Percentiles rank a stretch among this genome's conserved stretches.
phyloP scores from a whole-genome alignment of 2,113 vertebrate species.

The Stegostoma tigrinum region DNA sequence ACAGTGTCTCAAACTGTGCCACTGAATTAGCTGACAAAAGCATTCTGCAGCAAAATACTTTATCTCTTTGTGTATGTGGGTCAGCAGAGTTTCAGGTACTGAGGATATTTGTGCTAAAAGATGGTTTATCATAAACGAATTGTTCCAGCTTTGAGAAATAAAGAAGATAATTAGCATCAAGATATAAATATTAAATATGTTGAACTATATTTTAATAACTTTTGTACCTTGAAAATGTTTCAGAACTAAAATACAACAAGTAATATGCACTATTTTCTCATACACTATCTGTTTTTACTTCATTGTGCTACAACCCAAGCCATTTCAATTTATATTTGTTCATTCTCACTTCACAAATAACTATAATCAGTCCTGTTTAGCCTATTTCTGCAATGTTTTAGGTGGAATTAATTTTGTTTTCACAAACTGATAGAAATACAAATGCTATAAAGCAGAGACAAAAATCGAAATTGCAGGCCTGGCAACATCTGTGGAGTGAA shows the following conservation, averaged over 20 bases:
- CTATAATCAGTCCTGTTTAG: neutral
- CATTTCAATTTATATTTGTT: neutral
- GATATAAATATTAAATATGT: neutral
- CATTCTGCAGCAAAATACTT: neutral
- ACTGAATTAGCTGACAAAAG: neutral
- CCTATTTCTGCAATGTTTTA: neutral
- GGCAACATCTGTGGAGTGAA: no score
- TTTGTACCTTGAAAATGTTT: neutral
- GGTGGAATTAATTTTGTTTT: neutral
- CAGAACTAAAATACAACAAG: neutral
- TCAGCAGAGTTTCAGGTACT: neutral
- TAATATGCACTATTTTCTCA: neutral
- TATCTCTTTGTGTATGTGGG: neutral
- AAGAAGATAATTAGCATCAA: neutral
- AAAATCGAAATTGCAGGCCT: no score
- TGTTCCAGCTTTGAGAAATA: neutral
- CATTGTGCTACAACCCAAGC: neutral
- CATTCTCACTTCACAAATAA: neutral
- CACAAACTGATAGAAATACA: no score
- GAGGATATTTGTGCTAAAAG: neutral
- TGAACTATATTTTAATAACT: neutral
- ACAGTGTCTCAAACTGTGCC: neutral
- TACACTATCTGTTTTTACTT: neutral
- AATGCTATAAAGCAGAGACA: no score
- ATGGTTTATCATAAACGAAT: neutral